Conservation (phyloP, 2,797 vertebrate species). For the Clarias platycephalus region DNA sequence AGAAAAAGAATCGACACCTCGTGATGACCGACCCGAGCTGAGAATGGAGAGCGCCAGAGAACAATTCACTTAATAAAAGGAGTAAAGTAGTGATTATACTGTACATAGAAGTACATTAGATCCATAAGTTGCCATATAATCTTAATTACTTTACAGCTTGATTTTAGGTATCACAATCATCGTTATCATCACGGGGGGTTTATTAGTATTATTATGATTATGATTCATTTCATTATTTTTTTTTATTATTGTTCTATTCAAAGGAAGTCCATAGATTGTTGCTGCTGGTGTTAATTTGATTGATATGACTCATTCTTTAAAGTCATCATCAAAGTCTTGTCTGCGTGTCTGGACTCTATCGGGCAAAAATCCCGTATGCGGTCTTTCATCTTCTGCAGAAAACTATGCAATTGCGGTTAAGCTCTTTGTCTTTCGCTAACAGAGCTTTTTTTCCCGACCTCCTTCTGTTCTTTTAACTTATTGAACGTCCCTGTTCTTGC, state of each 20-base stretch:
- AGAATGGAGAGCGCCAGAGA: background rate
- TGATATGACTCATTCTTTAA: constrained; percentile 15
- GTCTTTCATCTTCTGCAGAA: constrained; percentile 16
- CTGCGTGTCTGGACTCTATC: background rate
- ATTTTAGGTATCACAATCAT: background rate
- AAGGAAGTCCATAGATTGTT: background rate
- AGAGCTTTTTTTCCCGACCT: background rate
- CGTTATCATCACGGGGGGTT: background rate
- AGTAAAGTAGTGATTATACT: background rate
- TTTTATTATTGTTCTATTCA: background rate
- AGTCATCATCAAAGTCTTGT: constrained; percentile 22
- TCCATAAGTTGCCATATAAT: background rate
- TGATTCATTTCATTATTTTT: background rate
- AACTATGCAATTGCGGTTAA: background rate
- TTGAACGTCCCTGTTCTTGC: background rate
- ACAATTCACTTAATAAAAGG: background rate
- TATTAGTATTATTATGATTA: background rate
- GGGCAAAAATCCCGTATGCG: background rate
- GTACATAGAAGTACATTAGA: no score
- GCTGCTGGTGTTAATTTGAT: constrained; percentile 20
- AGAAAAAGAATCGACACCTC: background rate
- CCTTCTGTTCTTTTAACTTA: background rate
- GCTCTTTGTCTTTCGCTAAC: constrained; percentile 22
- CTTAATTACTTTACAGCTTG: background rate
- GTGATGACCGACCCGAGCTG: background rate